Evolutionary conservation across 2,113 vertebrate genomes (phyloP).

Genomic region (Dolichotis patagonum): DNA sequence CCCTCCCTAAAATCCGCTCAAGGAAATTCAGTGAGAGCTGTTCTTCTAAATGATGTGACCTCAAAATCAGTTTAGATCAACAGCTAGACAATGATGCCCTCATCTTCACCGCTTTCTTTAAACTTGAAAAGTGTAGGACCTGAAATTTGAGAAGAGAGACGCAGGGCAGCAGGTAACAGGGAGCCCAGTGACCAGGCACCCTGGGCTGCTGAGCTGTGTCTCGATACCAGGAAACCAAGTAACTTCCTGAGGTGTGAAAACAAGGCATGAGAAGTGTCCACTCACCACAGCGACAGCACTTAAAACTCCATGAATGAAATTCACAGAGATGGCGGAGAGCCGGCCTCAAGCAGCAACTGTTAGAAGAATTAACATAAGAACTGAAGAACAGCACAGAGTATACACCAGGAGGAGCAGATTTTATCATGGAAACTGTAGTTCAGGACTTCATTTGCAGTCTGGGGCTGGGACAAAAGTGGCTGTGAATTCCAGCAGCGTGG

Average conservation of each 20-base stretch:
- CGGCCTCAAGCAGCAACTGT: background rate
- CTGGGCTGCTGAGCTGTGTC: background rate
- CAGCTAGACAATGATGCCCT: background rate
- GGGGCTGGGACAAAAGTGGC: background rate
- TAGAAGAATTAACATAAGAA: background rate
- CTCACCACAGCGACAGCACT: no score
- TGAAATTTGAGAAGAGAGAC: background rate
- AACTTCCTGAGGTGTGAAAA: background rate
- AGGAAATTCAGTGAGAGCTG: background rate
- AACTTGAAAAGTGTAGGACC: background rate
- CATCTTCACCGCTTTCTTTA: background rate
- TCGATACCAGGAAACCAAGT: background rate
- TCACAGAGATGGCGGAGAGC: background rate
- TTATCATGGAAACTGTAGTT: background rate
- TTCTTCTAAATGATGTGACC: background rate
- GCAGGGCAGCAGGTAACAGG: background rate
- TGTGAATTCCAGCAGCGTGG: background rate
- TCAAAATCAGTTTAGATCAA: background rate
- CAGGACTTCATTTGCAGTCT: background rate
- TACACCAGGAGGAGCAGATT: background rate
- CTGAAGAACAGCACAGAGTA: background rate
- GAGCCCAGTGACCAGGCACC: rapidly evolving
- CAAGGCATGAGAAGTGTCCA: background rate
- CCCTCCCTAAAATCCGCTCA: background rate
- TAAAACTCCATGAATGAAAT: background rate